phyloP scores from a whole-genome alignment of 2,113 vertebrate genomes.

The Felis catus region F.catus_Fca126_mat1.0 CM031421.1:43174501-43175000 shows the following conservation, averaged over 20 bases:
- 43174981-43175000: background rate
- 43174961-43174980: background rate
- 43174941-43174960: background rate
- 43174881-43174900: background rate
- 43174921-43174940: background rate
- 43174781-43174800: background rate
- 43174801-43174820: background rate
- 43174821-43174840: background rate
- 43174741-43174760: background rate
- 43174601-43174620: background rate
- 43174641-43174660: background rate
- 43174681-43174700: background rate
- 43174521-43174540: background rate
- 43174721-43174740: background rate
- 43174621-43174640: background rate
- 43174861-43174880: background rate
- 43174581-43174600: background rate
- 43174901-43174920: background rate
- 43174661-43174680: background rate
- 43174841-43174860: background rate
- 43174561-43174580: background rate
- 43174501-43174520: background rate
- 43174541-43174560: background rate
- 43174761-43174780: background rate
- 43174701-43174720: background rate